Base-by-base conservation (phyloP, 2,888 invertebrate genomes). In the Drosophila formosana region DNA sequence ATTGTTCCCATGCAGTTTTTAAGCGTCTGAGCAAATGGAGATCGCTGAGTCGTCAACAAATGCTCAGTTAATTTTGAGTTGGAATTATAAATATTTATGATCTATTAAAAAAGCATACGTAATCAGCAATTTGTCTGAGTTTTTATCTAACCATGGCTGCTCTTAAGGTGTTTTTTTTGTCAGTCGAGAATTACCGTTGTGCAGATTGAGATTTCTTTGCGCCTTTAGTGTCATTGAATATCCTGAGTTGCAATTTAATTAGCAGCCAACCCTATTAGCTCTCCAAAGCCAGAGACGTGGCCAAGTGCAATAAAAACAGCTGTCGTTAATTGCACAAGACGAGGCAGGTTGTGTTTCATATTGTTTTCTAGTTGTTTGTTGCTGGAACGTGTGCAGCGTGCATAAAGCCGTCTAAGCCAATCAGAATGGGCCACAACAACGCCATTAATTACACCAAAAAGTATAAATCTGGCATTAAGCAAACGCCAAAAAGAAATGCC, bases 381-480 rank as follows among this genome's bases (percentile, higher is more conserved):
- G 11, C 8, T 30, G 25, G 8, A 45, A 56, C 45, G 45, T 56
- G 55, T 55, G 25, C 23, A 32, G 45, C 45, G n/a, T 5, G 61
- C 68, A 75, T 68, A 62, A 74, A 78, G 66, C 63, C 73, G 69
- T 68, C 66, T 50, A 4, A 75, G 64, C 75, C 67, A 78, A 80
- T 67, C 75, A 71, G 58, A 64, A 67, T 67, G 62, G 62, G 55
- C 70, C 55, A 72, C 68, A 69, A 61, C 75, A 79, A 47, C 32
- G 78, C 83, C 72, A 75, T 85, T 84, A 83, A 85, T 85, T 83
- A 75, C 68, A 56, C 64, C 28, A n/a, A 55, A 56, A 71, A 69
- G 73, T 80, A 80, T 78, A 81, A 83, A 81, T 79, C 81, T 72
- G 43, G 65, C 51, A 66, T 55, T 75, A 62, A 41, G 53, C 25